Base-by-base conservation (phyloP, 2,888 invertebrate species). In the Acanthopleura granulata region DNA sequence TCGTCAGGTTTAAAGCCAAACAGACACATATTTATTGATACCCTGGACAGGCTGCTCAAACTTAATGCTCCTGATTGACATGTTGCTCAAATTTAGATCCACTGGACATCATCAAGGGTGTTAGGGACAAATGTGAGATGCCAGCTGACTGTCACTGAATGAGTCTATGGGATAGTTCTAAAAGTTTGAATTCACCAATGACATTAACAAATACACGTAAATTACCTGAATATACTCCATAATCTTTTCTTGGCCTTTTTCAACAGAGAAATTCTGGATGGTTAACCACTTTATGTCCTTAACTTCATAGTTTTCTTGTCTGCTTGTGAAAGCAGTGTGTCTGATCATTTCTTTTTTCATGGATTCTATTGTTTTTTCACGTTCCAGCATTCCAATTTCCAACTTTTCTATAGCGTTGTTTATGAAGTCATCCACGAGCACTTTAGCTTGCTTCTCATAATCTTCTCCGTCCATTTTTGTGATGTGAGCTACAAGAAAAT, bases 281-380 rank as follows among this genome's bases (percentile, higher is more conserved):
- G 84, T 83, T 49, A 89, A 75, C 90, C 90, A 90, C 49, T 87
- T 84, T 73, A 90, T 90, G 76, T 90, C 87, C 76, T 85, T 81
- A 3, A 89, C 79, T 66, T 86, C 82, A 78, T 82, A 87, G 72
- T 87, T 83, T 73, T 87, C 87, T 49, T 87, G 85, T 73, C 82
- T 78, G 9, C 80, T 74, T 27, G 84, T 76, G 22, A 74, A 27
- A 66, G 84, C 81, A 62, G 78, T 79, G 75, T 84, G 82, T 76
- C 83, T 72, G 1, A 84, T 83, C 69, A 84, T 78, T 27, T 85
- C 82, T 73, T 81, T 78, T 74, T 81, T 83, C n/a, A 86, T 72
- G n/a, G 86, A 84, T 72, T 87, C 86, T 74, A 85, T 82, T 74
- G 87, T 86, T 74, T 81, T 85, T 79, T 87, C 86, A 69, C 83